Conservation (phyloP, 2,113 vertebrate genomes). For the Dasyurus viverrinus region DNA sequence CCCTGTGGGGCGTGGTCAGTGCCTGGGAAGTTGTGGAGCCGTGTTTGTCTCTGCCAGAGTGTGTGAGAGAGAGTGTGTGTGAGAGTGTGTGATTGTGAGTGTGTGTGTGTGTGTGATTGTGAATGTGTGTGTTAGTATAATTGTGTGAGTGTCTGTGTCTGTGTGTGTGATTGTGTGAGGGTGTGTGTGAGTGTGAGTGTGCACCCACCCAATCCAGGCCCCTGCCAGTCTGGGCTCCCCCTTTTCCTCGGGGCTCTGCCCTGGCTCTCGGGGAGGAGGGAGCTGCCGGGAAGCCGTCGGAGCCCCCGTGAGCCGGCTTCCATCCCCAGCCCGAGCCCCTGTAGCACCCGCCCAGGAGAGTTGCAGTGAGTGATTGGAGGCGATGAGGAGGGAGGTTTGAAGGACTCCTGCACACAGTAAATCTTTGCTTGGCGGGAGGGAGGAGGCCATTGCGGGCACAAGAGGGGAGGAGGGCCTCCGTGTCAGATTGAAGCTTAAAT, state of each 20-base stretch:
- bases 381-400: slow-evolving; percentile 67
- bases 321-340: neutral
- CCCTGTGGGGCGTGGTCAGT: too few relatives aligned
- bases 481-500: slow-evolving; percentile 68
- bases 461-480: slow-evolving; percentile 37
- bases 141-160: neutral
- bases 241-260: neutral
- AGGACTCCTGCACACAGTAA: slow-evolving; percentile 59
- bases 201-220: too few relatives aligned
- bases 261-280: neutral
- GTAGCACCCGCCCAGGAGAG: neutral
- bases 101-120: fast-evolving
- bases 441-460: slow-evolving; percentile 67
- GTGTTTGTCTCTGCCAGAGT: too few relatives aligned
- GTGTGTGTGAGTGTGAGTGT: neutral
- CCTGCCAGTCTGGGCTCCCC: neutral
- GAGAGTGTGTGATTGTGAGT: neutral
- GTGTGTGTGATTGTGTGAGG: too few relatives aligned
- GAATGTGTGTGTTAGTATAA: neutral
- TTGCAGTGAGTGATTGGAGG: slow-evolving; percentile 36
- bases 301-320: neutral
- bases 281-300: fast-evolving
- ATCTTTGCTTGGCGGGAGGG: slow-evolving; percentile 63
- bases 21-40: too few relatives aligned
- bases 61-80: too few relatives aligned